Base-by-base conservation (phyloP, 2,797 vertebrate species). In the Anguilla anguilla region DNA sequence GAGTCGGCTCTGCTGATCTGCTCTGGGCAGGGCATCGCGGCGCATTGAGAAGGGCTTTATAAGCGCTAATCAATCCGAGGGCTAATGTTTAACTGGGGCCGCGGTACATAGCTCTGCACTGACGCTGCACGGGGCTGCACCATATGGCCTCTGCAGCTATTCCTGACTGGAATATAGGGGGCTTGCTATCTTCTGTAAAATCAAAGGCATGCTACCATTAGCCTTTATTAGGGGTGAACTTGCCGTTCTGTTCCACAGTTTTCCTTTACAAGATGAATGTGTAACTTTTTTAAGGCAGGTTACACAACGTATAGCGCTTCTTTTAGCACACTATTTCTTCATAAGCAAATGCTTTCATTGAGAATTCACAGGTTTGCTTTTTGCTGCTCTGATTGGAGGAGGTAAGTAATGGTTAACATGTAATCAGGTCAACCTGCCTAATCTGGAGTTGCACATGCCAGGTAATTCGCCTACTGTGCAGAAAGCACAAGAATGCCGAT, bases 51-150 rank as follows among this genome's bases (percentile, higher is more conserved):
- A 93, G 89, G 89, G 91, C 93, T 90, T 85, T 46, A 83, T 85
- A 89, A 91, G 93, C 93, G 25, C 94, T 94, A 92, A 93, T 93
- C 92, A 89, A 91, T 92, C 89, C 92, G 87, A 93, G 91, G 94
- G 92, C 93, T 95, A 94, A 95, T 94, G 90, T 94, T 92, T 95
- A 93, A 95, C 93, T 93, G 92, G 91, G 92, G 90, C 86, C 67
- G 87, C 7, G 64, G 51, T 49, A 25, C 57, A 84, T 43, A n/a
- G 67, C 49, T 84, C 28, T 84, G 59, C 67, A 55, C 82, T 74
- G 49, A 72, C 61, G 61, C 17, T 83, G 13, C 19, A 15, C 25
- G 51, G 35, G n/a, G 25, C 55, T 35, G 22, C 25, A 11, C 35
- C 35, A 85, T 31, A 81, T 22, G 15, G 19, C 19, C 77, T 39